Evolutionary conservation across 2,888 invertebrate species (phyloP), one percentile per base, ranked within the genome.

Genomic region (Cryptophagus acutangulus): DNA sequence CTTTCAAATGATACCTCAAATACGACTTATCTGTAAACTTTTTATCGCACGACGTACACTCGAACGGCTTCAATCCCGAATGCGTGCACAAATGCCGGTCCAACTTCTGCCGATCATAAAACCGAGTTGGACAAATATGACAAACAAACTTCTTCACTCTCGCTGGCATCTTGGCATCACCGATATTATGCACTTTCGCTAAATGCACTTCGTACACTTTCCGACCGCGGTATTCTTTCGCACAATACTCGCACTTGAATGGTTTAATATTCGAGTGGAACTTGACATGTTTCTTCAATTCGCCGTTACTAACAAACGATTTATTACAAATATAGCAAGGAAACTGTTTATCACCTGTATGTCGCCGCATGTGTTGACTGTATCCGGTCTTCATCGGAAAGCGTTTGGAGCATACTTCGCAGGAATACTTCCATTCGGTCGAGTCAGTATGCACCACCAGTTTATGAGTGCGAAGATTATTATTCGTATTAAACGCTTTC

Each of bases 1-100:
- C 51, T 72, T 74, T 71, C 71, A 74, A 45, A 73, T 76, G 49
- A 70, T 67, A 61, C 13, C 73, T 71, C 13, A 75, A 70, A 45
- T 77, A 77, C 0, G 72, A 74, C 47, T 76, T 73, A 51, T 76
- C 75, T 9, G 59, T 75, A 40, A 65, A 65, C 34, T 56, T 46
- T 36, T 63, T 65, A 8, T 59, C 54, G 43, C 65, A 65, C 38
- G 54, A 43, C 4, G 57, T 49, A 45, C 65, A 65, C n/a, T 50
- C 47, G 38, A 62, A 65, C 1, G 63, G 63, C 30, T 57, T 43
- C 16, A 63, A 62, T 0, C 63, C 63, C 1, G 61, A 59, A 41
- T 64, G 65, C 2, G 57, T 59, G 16, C 63, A 40, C 14, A 64
- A 52, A 42, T 66, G 66, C 43, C 62, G 65, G 35, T 66, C 59